Percentiles rank a stretch among this genome's conserved stretches.
phyloP scores from a whole-genome alignment of 2,888 invertebrate species.

The Parochlus steinenii region DNA sequence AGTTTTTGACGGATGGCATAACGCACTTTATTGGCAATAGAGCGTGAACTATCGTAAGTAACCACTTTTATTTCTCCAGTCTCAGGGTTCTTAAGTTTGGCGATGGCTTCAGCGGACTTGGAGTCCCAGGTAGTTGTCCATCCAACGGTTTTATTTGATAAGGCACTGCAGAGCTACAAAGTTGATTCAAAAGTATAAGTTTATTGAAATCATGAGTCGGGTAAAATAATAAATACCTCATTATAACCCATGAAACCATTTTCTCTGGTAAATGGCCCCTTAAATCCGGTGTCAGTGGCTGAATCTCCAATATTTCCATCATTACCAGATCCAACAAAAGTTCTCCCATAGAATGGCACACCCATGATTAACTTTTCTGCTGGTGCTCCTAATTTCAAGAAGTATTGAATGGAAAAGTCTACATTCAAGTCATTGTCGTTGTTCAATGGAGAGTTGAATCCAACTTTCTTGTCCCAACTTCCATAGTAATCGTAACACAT shows the following conservation, averaged over 20 bases:
- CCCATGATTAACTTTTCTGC: conserved; percentile 66
- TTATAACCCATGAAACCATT: conserved; percentile 78
- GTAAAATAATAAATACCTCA: conserved; percentile 38
- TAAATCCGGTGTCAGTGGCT: conserved; percentile 45
- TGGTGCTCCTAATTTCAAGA: conserved; percentile 54
- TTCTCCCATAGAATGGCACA: conserved; percentile 68
- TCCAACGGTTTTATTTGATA: conserved; percentile 38
- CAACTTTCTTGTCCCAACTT: conserved; percentile 57
- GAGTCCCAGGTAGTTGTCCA: conserved; percentile 61
- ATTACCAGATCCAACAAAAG: conserved; percentile 37
- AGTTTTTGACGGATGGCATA: conserved; percentile 46
- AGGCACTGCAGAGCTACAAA: conserved; percentile 43
- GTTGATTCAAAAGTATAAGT: conserved; percentile 7
- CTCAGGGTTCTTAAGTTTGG: conserved; percentile 40
- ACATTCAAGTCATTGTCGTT: conserved; percentile 42
- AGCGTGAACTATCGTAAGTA: conserved; percentile 57
- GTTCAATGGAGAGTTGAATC: conserved; percentile 61
- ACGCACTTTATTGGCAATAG: conserved; percentile 56
- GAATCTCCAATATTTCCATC: conserved; percentile 25
- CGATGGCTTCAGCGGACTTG: conserved; percentile 29
- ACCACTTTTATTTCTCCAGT: conserved; percentile 46
- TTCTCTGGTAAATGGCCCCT: conserved; percentile 61
- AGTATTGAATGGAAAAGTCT: conserved; percentile 61
- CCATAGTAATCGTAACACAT: conserved; percentile 82
- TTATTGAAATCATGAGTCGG: background rate